Evolutionary conservation across 2,888 invertebrate genomes (phyloP).

Genomic region (Trypoxylon attenuatum): DNA sequence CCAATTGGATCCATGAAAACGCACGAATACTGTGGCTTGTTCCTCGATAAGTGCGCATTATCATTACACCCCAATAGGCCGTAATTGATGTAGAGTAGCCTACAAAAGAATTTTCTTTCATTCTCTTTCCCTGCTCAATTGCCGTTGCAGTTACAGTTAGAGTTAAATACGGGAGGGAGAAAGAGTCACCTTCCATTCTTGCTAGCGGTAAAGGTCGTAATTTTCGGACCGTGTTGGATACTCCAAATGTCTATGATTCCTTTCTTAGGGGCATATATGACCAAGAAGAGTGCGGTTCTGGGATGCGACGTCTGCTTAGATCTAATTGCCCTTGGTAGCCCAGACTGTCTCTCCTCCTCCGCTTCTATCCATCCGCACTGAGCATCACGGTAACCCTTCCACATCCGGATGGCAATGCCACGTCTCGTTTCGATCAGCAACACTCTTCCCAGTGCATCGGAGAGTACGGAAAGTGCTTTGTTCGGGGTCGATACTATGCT

Average conservation of each 20-base stretch:
- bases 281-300: constrained; percentile 86
- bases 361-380: constrained; percentile 95
- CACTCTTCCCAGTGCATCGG: constrained; percentile 92
- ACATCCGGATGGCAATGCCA: constrained; percentile 88
- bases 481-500: constrained; percentile 88
- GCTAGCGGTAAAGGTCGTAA: constrained; percentile 92
- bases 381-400: constrained; percentile 97
- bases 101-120: constrained; percentile 52
- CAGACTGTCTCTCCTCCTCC: constrained; percentile 77
- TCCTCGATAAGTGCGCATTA: constrained; percentile 67
- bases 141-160: neutral
- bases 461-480: constrained; percentile 85
- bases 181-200: constrained; percentile 81
- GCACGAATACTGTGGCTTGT: constrained; percentile 82
- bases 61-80: constrained; percentile 85
- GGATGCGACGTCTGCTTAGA: constrained; percentile 66
- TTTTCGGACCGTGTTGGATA: constrained; percentile 90
- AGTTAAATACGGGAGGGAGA: neutral
- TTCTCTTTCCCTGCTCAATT: too few relatives aligned
- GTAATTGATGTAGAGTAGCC: constrained; percentile 86
- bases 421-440: constrained; percentile 88
- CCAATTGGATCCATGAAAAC: constrained; percentile 90
- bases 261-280: constrained; percentile 94
- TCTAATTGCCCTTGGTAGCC: constrained; percentile 41
- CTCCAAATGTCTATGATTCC: constrained; percentile 96